A percentile compares a stretch with the other conserved stretches of the same genome.
Conservation (phyloP, 2,113 vertebrate genomes). For the Nesogale talazaci region DNA sequence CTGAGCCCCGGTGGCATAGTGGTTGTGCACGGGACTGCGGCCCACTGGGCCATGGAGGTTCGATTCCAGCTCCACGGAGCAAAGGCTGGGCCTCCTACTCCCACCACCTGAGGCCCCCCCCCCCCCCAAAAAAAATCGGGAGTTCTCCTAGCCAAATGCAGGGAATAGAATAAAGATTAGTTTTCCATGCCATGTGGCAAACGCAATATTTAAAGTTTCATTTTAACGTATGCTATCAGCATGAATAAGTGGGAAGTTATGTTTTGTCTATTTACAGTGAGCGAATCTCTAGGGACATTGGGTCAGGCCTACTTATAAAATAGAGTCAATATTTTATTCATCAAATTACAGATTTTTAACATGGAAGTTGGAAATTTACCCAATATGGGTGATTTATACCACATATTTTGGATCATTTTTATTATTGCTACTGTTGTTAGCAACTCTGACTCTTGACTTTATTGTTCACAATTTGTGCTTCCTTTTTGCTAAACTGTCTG, state of each 20-base stretch:
- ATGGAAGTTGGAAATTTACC: background rate
- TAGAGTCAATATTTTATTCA: background rate
- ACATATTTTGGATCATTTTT: conserved; percentile 17
- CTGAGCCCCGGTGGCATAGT: too few species aligned
- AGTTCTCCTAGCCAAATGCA: conserved; percentile 47
- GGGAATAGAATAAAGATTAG: conserved; percentile 4
- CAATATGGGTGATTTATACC: background rate
- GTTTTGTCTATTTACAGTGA: conserved; percentile 42
- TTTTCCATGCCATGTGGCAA: background rate
- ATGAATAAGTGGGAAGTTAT: conserved; percentile 39
- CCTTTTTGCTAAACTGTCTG: too few species aligned
- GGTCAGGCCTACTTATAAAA: conserved; percentile 45
- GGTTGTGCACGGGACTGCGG: too few species aligned
- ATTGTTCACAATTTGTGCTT: too few species aligned
- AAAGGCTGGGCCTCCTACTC: too few species aligned
- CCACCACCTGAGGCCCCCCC: too few species aligned
- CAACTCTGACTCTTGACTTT: too few species aligned
- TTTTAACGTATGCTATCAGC: background rate
- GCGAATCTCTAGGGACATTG: conserved; percentile 25
- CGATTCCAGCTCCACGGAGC: too few species aligned
- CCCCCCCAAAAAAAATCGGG: too few species aligned
- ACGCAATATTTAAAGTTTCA: conserved; percentile 4
- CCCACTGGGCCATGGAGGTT: too few species aligned
- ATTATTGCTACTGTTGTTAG: background rate
- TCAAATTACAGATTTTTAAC: conserved; percentile 19